Conservation (phyloP, 2,888 invertebrate species). For the Parascotia fuliginaria region DNA sequence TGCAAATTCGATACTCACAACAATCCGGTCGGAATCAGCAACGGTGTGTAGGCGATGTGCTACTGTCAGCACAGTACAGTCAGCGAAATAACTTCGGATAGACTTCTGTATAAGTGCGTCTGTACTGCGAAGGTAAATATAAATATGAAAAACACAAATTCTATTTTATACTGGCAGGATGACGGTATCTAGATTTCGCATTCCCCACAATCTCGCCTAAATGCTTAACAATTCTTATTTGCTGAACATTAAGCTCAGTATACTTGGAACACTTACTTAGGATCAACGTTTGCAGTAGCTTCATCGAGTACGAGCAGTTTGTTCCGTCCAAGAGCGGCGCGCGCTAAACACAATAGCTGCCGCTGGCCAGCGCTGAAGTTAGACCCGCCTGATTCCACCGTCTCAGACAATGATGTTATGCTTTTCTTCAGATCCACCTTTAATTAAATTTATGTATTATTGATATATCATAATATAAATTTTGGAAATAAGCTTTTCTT, state of each 20-base stretch:
- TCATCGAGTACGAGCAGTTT: slow-evolving; percentile 94
- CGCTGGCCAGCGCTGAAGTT: slow-evolving; percentile 96
- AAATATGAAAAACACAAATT: too few relatives aligned
- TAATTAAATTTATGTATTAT: background rate
- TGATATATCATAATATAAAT: too few relatives aligned
- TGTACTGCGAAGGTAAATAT: slow-evolving; percentile 80
- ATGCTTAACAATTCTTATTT: too few relatives aligned
- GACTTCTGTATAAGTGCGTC: slow-evolving; percentile 93
- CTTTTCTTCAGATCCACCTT: slow-evolving; percentile 91
- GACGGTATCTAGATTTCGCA: too few relatives aligned
- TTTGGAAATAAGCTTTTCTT: too few relatives aligned
- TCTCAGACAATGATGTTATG: slow-evolving; percentile 85
- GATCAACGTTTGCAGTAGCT: slow-evolving; percentile 96
- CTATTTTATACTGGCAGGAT: too few relatives aligned
- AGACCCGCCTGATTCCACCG: slow-evolving; percentile 90
- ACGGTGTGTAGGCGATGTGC: slow-evolving; percentile 96
- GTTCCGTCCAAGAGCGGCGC: slow-evolving; percentile 92
- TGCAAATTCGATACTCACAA: slow-evolving; percentile 85
- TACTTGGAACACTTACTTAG: slow-evolving; percentile 82
- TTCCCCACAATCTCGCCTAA: too few relatives aligned
- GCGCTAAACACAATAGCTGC: slow-evolving; percentile 94
- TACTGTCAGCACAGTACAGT: slow-evolving; percentile 96
- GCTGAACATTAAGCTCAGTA: too few relatives aligned
- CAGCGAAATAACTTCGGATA: slow-evolving; percentile 90
- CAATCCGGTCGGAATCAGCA: slow-evolving; percentile 94